These are phyloP conservation scores for Tricholaema leucomelas DNA, from an alignment of 2,113 vertebrate genomes.

Conservation along the genomic window DNA sequence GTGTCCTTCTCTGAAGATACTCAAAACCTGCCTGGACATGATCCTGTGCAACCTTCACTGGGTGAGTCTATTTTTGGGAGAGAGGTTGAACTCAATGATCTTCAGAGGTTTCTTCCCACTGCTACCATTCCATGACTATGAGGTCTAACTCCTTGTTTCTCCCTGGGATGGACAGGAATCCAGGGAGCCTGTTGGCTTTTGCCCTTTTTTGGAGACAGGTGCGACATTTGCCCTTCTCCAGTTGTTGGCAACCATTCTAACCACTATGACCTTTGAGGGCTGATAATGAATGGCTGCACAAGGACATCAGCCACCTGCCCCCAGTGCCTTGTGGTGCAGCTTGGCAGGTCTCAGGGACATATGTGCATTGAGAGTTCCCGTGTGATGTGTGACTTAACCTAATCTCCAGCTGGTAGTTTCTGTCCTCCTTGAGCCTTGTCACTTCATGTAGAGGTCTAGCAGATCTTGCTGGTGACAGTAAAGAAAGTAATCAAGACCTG, in stretches of 20 bases:
- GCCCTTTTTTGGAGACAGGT: not conserved
- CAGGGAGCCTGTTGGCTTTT: not conserved
- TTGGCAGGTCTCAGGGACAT: rapidly evolving
- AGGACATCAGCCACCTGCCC: not conserved
- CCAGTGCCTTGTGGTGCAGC: not conserved
- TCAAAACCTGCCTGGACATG: too few relatives aligned
- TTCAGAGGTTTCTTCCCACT: too few relatives aligned
- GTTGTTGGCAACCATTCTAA: not conserved
- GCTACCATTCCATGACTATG: too few relatives aligned
- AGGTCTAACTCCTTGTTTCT: not conserved
- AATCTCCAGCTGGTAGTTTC: not conserved
- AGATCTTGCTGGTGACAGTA: not conserved
- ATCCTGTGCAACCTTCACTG: too few relatives aligned
- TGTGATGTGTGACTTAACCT: rapidly evolving
- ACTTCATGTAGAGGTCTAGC: not conserved
- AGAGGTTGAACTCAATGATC: too few relatives aligned
- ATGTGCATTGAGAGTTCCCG: rapidly evolving
- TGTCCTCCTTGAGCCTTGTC: not conserved
- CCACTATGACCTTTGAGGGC: not conserved
- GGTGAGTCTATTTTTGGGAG: too few relatives aligned
- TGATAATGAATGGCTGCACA: not conserved
- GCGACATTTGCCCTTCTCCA: not conserved
- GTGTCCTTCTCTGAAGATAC: too few relatives aligned
- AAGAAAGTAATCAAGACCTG: not conserved
- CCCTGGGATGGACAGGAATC: too few relatives aligned